Conservation (phyloP, 2,888 invertebrate genomes). For the Stenchaetothrips biformis region DNA sequence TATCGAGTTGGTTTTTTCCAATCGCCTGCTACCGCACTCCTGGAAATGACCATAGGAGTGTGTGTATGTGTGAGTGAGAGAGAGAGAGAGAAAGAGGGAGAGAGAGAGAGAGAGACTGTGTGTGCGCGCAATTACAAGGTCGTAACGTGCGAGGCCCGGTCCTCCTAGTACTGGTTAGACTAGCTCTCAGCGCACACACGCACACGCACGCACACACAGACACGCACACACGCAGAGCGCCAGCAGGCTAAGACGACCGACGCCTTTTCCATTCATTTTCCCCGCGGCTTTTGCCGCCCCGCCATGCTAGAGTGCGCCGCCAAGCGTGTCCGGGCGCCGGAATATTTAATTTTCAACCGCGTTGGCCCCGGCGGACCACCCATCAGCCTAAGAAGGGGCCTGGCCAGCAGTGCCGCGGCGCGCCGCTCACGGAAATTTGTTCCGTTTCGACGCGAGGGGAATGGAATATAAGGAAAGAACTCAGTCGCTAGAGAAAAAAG, state of each 20-base stretch:
- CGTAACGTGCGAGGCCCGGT: neutral
- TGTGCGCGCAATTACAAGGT: conserved; percentile 19
- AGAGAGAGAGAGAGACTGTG: too few species aligned
- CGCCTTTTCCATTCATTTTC: neutral
- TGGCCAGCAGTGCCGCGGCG: neutral
- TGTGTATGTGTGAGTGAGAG: too few species aligned
- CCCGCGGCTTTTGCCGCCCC: neutral
- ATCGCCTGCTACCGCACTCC: too few species aligned
- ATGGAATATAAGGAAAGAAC: too few species aligned
- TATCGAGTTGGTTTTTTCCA: too few species aligned
- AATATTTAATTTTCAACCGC: neutral
- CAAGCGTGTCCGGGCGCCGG: neutral
- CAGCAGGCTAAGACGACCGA: neutral
- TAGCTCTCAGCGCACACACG: neutral
- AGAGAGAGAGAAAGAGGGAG: too few species aligned
- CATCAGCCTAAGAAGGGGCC: neutral
- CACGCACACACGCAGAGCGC: neutral
- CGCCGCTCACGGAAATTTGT: neutral
- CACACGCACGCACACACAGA: neutral
- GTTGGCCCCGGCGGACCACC: neutral
- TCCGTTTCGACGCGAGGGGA: too few species aligned
- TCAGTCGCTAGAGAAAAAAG: neutral
- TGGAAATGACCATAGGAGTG: too few species aligned
- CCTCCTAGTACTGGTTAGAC: neutral
- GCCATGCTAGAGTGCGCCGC: neutral